Conservation (phyloP, 2,797 vertebrate genomes). For the Urosaurus nigricauda region DNA sequence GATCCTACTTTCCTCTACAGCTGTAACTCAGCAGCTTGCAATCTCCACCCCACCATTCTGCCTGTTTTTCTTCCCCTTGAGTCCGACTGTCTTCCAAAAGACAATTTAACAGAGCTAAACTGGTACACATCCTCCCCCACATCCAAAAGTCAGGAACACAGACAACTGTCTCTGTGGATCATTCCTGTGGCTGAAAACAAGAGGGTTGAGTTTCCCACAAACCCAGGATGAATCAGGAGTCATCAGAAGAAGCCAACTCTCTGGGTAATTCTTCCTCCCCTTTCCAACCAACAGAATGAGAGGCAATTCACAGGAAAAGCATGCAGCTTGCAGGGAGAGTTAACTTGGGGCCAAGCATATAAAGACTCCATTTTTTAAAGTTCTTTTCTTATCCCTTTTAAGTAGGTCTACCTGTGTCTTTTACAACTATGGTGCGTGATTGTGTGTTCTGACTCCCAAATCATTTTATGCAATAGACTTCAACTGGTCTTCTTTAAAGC, state of each 20-base stretch:
- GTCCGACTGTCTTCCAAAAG: conserved; percentile 12
- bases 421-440: not conserved
- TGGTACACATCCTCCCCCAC: conserved; percentile 12
- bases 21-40: conserved; percentile 30
- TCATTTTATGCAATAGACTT: not conserved
- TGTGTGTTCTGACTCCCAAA: not conserved
- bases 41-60: conserved; percentile 5
- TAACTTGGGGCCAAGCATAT: conserved; percentile 33
- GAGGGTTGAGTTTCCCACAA: conserved; percentile 42
- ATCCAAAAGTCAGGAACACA: conserved; percentile 30
- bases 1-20: conserved; percentile 26
- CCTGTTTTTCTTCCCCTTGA: conserved; percentile 28
- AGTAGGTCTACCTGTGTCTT: not conserved
- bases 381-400: conserved; percentile 14
- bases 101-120: not conserved
- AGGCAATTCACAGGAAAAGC: conserved; percentile 18
- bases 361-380: not conserved
- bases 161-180: conserved; percentile 48
- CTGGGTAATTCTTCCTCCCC: conserved; percentile 7
- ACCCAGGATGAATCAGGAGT: conserved; percentile 28
- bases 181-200: conserved; percentile 51
- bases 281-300: conserved; percentile 38
- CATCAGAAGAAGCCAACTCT: conserved; percentile 33
- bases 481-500: not conserved
- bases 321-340: conserved; percentile 27